phyloP scores from a whole-genome alignment of 2,797 vertebrate species.

The Rhynchotus rufescens region DNA sequence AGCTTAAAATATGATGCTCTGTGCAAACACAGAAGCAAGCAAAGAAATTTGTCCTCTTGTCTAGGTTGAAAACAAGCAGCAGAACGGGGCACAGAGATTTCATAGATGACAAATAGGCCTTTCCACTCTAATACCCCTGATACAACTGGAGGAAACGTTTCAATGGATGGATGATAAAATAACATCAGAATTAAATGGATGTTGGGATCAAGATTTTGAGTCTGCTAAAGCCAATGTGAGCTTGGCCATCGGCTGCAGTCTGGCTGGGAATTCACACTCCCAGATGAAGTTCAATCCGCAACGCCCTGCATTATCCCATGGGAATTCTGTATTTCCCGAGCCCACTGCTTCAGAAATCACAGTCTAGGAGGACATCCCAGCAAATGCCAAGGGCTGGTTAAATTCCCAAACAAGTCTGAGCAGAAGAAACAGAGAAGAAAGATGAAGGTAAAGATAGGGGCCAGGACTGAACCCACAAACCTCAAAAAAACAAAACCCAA shows the following conservation, averaged over 20 bases:
- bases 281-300: not conserved
- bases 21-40: not conserved
- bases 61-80: not conserved
- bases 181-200: not conserved
- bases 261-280: not conserved
- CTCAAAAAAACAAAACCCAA: not conserved
- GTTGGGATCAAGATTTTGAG: not conserved
- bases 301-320: fast-evolving
- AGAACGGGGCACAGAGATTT: not conserved
- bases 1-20: not conserved
- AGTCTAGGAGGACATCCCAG: not conserved
- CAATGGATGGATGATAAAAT: not conserved
- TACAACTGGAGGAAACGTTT: not conserved
- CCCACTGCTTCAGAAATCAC: not conserved
- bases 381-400: not conserved
- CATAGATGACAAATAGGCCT: fast-evolving
- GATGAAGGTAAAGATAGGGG: fast-evolving
- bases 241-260: not conserved
- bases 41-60: not conserved
- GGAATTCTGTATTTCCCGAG: not conserved
- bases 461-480: not conserved
- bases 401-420: too few species aligned
- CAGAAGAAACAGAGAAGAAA: not conserved
- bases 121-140: not conserved
- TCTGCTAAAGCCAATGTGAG: not conserved